These are phyloP conservation scores for Leptestheria dahalacensis DNA, from an alignment of 1,140 invertebrate species.

Conservation along the genomic window DNA sequence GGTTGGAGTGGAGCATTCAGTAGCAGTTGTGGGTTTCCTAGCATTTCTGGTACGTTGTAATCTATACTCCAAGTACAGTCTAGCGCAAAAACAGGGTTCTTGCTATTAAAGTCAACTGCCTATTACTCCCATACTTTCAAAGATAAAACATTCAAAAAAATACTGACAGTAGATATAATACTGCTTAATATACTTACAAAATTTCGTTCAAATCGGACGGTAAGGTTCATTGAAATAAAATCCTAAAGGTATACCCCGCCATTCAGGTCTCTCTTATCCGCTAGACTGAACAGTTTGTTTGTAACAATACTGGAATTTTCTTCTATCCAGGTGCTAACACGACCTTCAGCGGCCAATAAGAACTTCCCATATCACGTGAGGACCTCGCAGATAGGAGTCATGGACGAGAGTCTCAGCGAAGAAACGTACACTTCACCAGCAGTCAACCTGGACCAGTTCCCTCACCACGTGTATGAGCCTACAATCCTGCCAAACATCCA, in stretches of 20 bases:
- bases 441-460: constrained; percentile 9
- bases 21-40: constrained; percentile 58
- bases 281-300: not conserved
- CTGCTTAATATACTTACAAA: no score
- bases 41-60: constrained; percentile 60
- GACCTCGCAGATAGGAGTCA: constrained; percentile 58
- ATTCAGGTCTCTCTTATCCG: not conserved
- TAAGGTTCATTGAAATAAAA: no score
- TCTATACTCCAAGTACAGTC: no score
- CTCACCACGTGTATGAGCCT: constrained; percentile 11
- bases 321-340: constrained; percentile 41
- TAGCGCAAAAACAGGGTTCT: no score
- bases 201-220: no score
- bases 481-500: not conserved
- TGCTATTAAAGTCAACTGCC: no score
- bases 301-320: not conserved
- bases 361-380: constrained; percentile 76
- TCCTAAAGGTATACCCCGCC: no score
- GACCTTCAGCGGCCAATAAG: constrained; percentile 62
- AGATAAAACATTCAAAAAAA: not conserved
- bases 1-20: constrained; percentile 55
- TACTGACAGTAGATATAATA: not conserved
- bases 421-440: not conserved
- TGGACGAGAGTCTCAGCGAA: constrained; percentile 29
- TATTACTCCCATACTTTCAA: no score